Percentiles rank a stretch among this genome's conserved stretches.
Evolutionary conservation across 2,888 invertebrate genomes (phyloP).

Genomic region (Meghimatium bilineatum): DNA sequence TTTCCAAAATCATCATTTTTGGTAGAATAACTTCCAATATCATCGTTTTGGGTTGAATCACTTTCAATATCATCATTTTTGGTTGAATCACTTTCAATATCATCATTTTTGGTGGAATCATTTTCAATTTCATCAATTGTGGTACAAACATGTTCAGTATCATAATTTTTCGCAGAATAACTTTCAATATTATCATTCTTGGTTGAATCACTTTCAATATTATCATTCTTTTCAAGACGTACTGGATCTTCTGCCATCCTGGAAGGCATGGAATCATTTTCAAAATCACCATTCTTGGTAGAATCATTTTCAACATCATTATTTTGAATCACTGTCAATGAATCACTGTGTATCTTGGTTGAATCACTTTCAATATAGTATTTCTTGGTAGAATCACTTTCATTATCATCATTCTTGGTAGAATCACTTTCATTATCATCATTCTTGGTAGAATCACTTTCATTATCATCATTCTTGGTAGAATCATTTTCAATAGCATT

Average conservation of each 20-base stretch:
- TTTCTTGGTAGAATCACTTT: background rate
- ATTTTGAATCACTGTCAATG: background rate
- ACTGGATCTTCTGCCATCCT: background rate
- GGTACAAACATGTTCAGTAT: background rate
- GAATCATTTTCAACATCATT: conserved; percentile 4
- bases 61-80: conserved; percentile 8
- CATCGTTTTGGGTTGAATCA: background rate
- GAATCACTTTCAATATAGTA: conserved; percentile 1
- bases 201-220: background rate
- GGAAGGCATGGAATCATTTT: background rate
- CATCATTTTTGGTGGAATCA: background rate
- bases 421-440: background rate
- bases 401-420: background rate
- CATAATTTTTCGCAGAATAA: background rate
- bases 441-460: background rate
- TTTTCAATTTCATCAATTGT: background rate
- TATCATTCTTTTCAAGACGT: background rate
- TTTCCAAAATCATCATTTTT: background rate
- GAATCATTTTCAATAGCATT: background rate
- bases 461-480: background rate
- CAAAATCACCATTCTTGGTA: background rate
- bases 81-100: background rate
- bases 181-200: background rate
- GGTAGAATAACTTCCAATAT: background rate
- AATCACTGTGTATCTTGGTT: background rate